Evolutionary conservation across 2,888 invertebrate genomes (phyloP).

Genomic region (Melieria omissa): DNA sequence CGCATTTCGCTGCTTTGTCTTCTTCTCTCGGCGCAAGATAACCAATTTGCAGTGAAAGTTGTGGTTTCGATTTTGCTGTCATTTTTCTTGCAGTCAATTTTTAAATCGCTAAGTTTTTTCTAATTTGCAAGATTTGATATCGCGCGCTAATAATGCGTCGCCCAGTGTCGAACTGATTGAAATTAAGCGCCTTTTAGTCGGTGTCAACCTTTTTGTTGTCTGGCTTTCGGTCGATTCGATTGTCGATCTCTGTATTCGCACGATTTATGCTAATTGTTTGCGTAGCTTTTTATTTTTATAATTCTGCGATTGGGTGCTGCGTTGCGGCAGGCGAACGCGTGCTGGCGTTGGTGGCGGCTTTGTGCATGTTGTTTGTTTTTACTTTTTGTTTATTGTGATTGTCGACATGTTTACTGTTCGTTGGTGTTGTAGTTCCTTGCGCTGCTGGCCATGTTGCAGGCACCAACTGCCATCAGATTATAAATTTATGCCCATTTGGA

Average conservation of each 20-base stretch:
- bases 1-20: too few species aligned
- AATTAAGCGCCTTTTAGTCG: background rate
- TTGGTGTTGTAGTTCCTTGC: background rate
- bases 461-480: background rate
- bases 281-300: background rate
- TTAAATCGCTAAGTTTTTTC: background rate
- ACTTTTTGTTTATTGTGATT: too few species aligned
- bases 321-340: too few species aligned
- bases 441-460: background rate
- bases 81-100: background rate
- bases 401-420: too few species aligned
- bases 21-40: too few species aligned
- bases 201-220: background rate
- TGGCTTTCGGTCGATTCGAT: background rate
- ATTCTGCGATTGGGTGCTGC: too few species aligned
- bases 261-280: constrained; percentile 1
- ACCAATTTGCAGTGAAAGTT: background rate
- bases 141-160: too few species aligned
- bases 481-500: background rate
- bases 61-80: background rate
- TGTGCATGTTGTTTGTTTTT: too few species aligned
- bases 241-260: background rate
- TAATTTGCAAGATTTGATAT: background rate
- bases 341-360: too few species aligned
- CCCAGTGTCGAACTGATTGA: background rate